Conservation (phyloP, 2,113 vertebrate genomes). For the Anarrhichthys ocellatus region DNA sequence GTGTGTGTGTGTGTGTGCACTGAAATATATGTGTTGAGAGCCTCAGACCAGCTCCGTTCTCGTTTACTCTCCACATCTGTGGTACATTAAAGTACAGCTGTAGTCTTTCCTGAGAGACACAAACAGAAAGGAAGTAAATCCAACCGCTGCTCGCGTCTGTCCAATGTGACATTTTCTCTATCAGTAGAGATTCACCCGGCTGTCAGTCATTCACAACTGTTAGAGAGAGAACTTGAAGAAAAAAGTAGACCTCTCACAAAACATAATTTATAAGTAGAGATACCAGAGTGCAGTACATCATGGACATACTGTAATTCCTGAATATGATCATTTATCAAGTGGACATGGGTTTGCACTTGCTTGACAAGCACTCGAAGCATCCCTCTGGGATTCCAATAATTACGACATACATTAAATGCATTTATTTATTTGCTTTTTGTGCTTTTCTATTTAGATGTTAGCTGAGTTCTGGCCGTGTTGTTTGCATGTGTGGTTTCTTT, state of each 20-base stretch:
- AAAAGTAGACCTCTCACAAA: background rate
- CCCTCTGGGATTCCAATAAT: background rate
- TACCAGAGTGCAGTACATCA: background rate
- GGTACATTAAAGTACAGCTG: conserved; percentile 88
- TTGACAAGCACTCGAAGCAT: background rate
- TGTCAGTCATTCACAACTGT: conserved; percentile 55
- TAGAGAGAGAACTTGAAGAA: background rate
- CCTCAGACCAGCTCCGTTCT: conserved; percentile 37
- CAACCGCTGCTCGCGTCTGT: conserved; percentile 79
- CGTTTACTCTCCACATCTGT: conserved; percentile 83
- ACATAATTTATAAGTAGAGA: background rate
- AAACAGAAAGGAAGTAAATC: conserved; percentile 84
- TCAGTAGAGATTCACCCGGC: conserved; percentile 78
- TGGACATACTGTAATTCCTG: background rate
- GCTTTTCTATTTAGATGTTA: background rate
- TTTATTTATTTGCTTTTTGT: background rate
- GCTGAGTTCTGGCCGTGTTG: background rate
- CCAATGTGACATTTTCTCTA: conserved; percentile 84
- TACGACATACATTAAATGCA: background rate
- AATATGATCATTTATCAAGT: background rate
- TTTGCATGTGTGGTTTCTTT: background rate
- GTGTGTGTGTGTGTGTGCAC: conserved; percentile 14
- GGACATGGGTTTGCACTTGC: background rate
- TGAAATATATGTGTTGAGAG: conserved; percentile 40
- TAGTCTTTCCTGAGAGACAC: conserved; percentile 83